Base-by-base conservation (phyloP, 2,797 vertebrate genomes). In the Jordanella pulchra region DNA sequence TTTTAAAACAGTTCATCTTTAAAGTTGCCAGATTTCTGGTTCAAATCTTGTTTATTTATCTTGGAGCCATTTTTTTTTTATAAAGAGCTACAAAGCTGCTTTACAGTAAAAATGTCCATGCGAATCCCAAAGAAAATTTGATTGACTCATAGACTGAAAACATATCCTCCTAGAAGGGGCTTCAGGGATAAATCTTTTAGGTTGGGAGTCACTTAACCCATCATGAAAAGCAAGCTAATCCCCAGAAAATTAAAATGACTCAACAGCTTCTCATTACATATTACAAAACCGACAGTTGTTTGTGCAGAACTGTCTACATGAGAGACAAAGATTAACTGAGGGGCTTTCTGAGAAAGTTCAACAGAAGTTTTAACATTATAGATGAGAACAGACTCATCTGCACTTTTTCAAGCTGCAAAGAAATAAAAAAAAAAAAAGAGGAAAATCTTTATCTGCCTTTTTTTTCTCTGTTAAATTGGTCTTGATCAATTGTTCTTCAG, bases 321-420 rank as follows among this genome's bases (percentile, higher is more conserved):
- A 74, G 80, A 76, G 79, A 74, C 84, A 86, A 89, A 88, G 76
- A 80, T 87, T 80, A 84, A 82, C 82, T 81, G 32, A 71, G 71
- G 76, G 83, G 67, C 74, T 61, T 70, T 79, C 69, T 74, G 60
- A 73, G 81, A 87, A 85, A 86, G 84, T 3, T 58, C 55, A 2
- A 28, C 18, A 27, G 27, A 56, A 56, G 54, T 17, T 28, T 56
- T 18, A 18, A 30, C 55, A 17, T 25, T 30, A 30, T 18, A 28
- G 28, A 56, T 18, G 30, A 70, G 48, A 87, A 80, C 15, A 2
- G 66, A 65, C 77, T 3, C 73, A 79, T 89, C 83, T 84, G 89
- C 87, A 80, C 55, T 70, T 89, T 69, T 72, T 81, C 44, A 42
- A 39, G 71, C 76, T 78, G 69, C 6, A 85, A 35, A 17, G 55